Evolutionary conservation across 2,888 invertebrate species (phyloP).

Genomic region (Tridacna crocea): DNA sequence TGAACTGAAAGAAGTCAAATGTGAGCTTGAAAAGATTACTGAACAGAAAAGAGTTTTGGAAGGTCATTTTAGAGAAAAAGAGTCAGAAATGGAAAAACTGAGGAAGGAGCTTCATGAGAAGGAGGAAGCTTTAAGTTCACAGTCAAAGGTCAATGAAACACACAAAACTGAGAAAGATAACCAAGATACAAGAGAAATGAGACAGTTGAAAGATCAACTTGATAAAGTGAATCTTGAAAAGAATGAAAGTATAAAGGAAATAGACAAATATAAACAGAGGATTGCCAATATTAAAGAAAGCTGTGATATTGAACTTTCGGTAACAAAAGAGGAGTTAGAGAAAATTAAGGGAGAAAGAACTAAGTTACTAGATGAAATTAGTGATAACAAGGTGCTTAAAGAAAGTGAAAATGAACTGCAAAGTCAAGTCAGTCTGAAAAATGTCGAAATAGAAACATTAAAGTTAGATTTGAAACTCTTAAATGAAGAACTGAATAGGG

Average conservation of each 20-base stretch:
- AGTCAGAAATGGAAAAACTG: not conserved
- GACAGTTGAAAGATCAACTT: slow-evolving; percentile 18
- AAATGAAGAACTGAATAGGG: slow-evolving; percentile 34
- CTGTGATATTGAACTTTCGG: slow-evolving; percentile 1
- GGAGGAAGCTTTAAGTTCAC: not conserved
- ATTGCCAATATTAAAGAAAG: not conserved
- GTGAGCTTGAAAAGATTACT: slow-evolving; percentile 41
- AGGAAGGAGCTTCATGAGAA: not conserved
- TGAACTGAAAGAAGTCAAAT: slow-evolving; percentile 49
- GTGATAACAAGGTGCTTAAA: slow-evolving; percentile 24
- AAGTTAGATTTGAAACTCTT: slow-evolving; percentile 44
- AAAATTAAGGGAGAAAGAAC: not conserved
- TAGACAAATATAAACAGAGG: slow-evolving; percentile 3
- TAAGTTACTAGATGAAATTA: slow-evolving; percentile 15
- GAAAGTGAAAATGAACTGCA: slow-evolving; percentile 35
- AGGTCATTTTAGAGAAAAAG: not conserved
- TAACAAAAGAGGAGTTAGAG: slow-evolving; percentile 7
- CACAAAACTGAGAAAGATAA: not conserved
- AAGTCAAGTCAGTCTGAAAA: slow-evolving; percentile 38
- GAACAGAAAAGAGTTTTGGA: not conserved
- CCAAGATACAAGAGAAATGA: not conserved
- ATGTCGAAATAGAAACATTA: slow-evolving; percentile 41
- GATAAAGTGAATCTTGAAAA: not conserved
- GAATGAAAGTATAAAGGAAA: not conserved
- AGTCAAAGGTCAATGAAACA: not conserved